These are phyloP conservation scores for Gari tellinella DNA, from an alignment of 2,888 invertebrate species.

Conservation along the genomic window DNA sequence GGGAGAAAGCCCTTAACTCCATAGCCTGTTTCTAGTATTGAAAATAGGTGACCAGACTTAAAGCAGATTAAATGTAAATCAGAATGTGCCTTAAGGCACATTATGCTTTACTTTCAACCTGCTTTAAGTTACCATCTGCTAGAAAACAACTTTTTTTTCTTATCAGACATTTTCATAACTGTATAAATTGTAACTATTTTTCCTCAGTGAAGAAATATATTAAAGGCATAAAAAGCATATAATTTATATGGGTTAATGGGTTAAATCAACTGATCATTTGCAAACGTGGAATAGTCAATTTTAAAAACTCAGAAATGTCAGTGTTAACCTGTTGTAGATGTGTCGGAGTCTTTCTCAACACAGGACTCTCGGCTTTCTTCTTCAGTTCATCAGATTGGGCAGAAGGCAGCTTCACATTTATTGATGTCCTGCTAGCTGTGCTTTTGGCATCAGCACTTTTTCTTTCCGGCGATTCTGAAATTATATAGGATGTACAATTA, in stretches of 20 bases:
- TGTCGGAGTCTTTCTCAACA: constrained; percentile 40
- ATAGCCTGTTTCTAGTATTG: too few relatives aligned
- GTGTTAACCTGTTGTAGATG: constrained; percentile 26
- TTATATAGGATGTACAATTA: background rate
- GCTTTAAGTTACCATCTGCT: too few relatives aligned
- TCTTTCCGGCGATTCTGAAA: constrained; percentile 51
- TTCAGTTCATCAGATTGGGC: constrained; percentile 57
- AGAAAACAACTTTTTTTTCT: too few relatives aligned
- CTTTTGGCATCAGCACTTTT: constrained; percentile 68
- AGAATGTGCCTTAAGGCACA: too few relatives aligned
- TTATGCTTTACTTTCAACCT: too few relatives aligned
- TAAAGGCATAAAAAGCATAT: too few relatives aligned
- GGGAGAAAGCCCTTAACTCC: too few relatives aligned
- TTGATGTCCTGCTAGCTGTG: constrained; percentile 74
- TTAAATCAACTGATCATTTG: background rate
- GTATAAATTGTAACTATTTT: too few relatives aligned
- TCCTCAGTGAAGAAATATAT: too few relatives aligned
- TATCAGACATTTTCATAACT: too few relatives aligned
- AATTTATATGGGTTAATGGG: background rate
- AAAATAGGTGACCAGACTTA: too few relatives aligned
- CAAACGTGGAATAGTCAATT: background rate
- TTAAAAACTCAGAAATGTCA: background rate
- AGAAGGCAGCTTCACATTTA: constrained; percentile 78
- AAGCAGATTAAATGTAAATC: too few relatives aligned
- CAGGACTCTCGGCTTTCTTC: constrained; percentile 55